Base-by-base conservation (phyloP, 2,797 vertebrate species). In the Smutsia temminckii region DNA sequence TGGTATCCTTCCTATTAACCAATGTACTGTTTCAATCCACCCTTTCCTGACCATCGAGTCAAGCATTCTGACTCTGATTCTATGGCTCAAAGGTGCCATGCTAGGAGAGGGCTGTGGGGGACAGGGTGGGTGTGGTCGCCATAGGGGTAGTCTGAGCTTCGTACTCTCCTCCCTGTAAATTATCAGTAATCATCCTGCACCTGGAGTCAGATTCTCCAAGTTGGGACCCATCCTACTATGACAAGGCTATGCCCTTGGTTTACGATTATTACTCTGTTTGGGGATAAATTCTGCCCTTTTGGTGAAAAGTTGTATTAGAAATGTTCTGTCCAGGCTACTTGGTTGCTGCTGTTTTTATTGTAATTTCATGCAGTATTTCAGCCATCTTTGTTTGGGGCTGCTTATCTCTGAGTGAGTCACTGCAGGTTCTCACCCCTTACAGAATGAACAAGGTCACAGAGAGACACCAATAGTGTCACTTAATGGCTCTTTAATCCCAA, bases 121-220 rank as follows among this genome's bases (percentile, higher is more conserved):
- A 8, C 2, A n/a, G 12, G 7, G 0, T 20, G 64, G 23, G 49
- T 7, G 0, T 5, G 34, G 59, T n/a, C 4, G 9, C 3, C 53
- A 12, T 3, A 8, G 2, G 6, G 55, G 8, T 0, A 17, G 14
- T 34, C 29, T 42, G 40, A 29, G 16, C 49, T 32, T 9, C 18
- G 21, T 5, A 1, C 8, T 59, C 32, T 27, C 17, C 53, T 27
- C 23, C 53, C 8, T 27, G 37, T 7, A 8, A n/a, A 40, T 32
- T 18, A 46, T 46, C 17, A 11, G 34, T 4, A 34, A n/a, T n/a
- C 46, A 12, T 29, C 23, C 37, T 85, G 66, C 10, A 2, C 32
- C 66, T 5, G 21, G 34, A 32, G 9, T 37, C 53, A 13, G 23
- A 11, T 29, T 75, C 68, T 49, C 34, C 16, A 40, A 37, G 42